phyloP scores from a whole-genome alignment of 1,140 invertebrate genomes.

The Latrodectus geometricus region DNA sequence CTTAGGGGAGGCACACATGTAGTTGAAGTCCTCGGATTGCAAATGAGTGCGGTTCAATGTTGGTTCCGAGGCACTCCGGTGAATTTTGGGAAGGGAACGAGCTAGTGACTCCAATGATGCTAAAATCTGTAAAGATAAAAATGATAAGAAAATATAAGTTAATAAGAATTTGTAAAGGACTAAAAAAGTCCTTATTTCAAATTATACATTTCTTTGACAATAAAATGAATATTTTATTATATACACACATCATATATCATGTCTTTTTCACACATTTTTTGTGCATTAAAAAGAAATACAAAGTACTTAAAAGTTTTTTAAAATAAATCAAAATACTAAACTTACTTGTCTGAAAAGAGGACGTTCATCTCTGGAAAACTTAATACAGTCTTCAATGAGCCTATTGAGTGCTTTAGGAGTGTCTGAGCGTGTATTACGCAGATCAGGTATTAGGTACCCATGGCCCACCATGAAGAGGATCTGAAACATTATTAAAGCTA shows the following conservation, averaged over 20 bases:
- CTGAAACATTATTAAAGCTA: slow-evolving; percentile 68
- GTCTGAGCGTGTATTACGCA: slow-evolving; percentile 84
- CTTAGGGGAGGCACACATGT: slow-evolving; percentile 91
- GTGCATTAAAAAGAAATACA: too few relatives aligned
- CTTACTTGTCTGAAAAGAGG: slow-evolving; percentile 83
- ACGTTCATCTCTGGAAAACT: slow-evolving; percentile 86
- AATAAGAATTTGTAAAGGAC: too few relatives aligned
- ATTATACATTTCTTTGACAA: too few relatives aligned
- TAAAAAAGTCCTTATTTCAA: too few relatives aligned
- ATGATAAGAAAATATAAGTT: too few relatives aligned
- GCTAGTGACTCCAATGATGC: slow-evolving; percentile 86
- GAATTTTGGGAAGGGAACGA: slow-evolving; percentile 90
- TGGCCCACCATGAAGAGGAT: slow-evolving; percentile 98
- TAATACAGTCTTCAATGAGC: slow-evolving; percentile 90
- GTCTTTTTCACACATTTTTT: too few relatives aligned
- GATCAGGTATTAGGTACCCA: slow-evolving; percentile 84
- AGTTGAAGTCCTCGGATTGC: slow-evolving; percentile 83
- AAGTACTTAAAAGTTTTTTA: not conserved
- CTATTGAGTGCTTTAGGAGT: slow-evolving; percentile 88
- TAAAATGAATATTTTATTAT: too few relatives aligned
- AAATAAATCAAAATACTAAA: not conserved
- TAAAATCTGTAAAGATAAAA: slow-evolving; percentile 74
- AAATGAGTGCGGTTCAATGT: slow-evolving; percentile 85
- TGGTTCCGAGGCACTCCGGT: slow-evolving; percentile 91
- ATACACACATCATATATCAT: too few relatives aligned